Percentiles rank a stretch among this genome's conserved stretches.
Evolutionary conservation across 2,797 vertebrate genomes (phyloP).

Genomic region (Carduelis carduelis): DNA sequence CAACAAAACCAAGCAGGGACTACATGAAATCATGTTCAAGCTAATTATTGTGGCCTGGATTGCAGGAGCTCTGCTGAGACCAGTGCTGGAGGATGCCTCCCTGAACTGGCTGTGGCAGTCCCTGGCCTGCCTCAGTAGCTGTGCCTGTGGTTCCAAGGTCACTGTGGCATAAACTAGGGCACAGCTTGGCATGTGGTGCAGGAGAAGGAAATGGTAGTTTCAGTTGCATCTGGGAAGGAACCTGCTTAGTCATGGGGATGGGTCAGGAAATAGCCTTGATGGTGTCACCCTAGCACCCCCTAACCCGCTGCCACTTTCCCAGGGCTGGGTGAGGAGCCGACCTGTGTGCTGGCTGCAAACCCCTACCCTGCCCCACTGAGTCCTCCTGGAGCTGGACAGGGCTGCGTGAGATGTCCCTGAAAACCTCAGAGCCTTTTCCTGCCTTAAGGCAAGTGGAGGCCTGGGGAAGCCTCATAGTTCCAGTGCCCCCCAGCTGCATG

Average conservation of each 20-base stretch:
- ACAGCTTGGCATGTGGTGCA: background rate
- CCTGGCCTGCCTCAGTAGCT: background rate
- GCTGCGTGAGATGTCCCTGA: background rate
- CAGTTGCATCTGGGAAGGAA: background rate
- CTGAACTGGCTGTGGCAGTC: background rate
- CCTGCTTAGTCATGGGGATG: background rate
- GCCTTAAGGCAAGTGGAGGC: background rate
- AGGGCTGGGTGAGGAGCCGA: background rate
- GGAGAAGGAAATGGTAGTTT: background rate
- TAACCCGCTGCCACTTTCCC: accelerated
- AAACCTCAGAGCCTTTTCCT: background rate
- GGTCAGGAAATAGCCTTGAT: background rate
- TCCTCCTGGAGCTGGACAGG: background rate
- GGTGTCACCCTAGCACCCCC: background rate
- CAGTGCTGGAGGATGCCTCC: background rate
- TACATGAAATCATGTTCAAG: accelerated
- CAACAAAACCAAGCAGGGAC: background rate
- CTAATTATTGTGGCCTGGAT: background rate
- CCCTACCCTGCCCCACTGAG: background rate
- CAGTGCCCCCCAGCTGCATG: background rate
- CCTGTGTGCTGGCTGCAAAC: background rate
- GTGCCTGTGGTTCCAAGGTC: background rate
- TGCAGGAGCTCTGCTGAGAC: background rate
- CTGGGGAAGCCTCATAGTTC: accelerated
- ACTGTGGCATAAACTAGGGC: background rate